Evolutionary conservation across 2,113 vertebrate genomes (phyloP), one percentile per base, ranked within the genome.

Genomic region (Chaetops frenatus): DNA sequence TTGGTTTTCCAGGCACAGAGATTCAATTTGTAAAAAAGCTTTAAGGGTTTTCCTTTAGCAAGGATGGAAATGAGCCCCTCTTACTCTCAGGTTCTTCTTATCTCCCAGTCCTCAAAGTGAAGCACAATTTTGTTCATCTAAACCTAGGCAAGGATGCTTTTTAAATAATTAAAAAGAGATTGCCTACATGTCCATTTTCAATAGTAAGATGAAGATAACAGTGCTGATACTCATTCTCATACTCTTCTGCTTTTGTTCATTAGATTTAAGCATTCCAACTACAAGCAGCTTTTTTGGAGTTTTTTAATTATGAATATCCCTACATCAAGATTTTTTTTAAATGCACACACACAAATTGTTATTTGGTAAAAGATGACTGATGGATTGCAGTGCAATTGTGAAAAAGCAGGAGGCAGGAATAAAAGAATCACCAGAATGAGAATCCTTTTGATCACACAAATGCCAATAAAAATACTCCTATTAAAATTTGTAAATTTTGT

Each of bases 321-420:
- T 44, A 20, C 14, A 51, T 15, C 2, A 14, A 50, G 29, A 2
- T 17, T 24, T 33, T 47, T 42, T 44, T 7, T 1, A 7, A 53
- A n/a, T 2, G 25, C 5, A 79, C 3, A 47, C 6, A 48, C 4
- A n/a, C 3, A 48, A 12, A 42, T 3, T n/a, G 2, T 53, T 61
- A 45, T 51, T 58, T 33, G 8, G 11, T 78, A 36, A 70, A 77
- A 86, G 14, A 16, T 45, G 7, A 42, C 4, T 50, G n/a, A 5
- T 38, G 28, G 12, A 19, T 45, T 27, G 25, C 8, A 31, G 5
- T 4, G 5, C 11, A 70, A 47, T 22, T 28, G 16, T 19, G 21
- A 64, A 23, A 67, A 4, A 69, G 2, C 0, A 5, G 21, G 7
- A 79, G 64, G 23, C 0, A 3, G 15, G 9, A 93, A 70, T 36